These are phyloP conservation scores for Botia almorhae DNA, from an alignment of 2,797 vertebrate genomes.

Conservation along the genomic window DNA sequence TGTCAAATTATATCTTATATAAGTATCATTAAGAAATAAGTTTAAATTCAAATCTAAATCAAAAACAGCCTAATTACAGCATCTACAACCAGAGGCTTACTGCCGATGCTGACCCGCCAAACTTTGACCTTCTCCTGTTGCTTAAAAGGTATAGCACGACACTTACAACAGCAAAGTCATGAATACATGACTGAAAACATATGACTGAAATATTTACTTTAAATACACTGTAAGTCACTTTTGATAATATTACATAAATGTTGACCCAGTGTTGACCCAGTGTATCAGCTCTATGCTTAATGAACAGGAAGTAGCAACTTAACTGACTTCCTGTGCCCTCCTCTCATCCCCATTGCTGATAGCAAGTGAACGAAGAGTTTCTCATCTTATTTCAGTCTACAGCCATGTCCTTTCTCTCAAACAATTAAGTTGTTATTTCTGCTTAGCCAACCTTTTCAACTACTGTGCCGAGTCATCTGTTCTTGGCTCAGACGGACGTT, in stretches of 20 bases:
- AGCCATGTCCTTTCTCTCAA: conserved; percentile 63
- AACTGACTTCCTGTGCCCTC: conserved; percentile 28
- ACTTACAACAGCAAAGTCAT: neutral
- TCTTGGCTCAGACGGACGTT: conserved; percentile 52
- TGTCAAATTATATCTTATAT: neutral
- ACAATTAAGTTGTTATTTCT: conserved; percentile 65
- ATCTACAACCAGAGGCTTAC: neutral
- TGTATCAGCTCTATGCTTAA: conserved; percentile 37
- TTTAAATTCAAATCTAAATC: neutral
- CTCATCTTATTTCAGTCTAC: conserved; percentile 61
- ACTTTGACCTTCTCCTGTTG: no score
- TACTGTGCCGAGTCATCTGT: conserved; percentile 64
- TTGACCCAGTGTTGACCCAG: conserved; percentile 26
- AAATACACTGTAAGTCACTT: neutral
- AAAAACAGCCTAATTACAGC: neutral
- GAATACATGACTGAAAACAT: neutral
- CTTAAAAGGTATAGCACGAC: neutral
- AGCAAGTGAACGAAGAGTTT: conserved; percentile 35
- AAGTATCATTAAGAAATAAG: neutral
- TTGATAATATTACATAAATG: neutral
- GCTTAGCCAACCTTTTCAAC: conserved; percentile 57
- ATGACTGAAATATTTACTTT: neutral
- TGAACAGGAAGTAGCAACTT: conserved; percentile 45
- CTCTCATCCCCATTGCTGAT: conserved; percentile 3
- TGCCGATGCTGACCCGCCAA: no score